These are phyloP conservation scores for Meloe dianella DNA, from an alignment of 2,888 invertebrate genomes.

Conservation along the genomic window DNA sequence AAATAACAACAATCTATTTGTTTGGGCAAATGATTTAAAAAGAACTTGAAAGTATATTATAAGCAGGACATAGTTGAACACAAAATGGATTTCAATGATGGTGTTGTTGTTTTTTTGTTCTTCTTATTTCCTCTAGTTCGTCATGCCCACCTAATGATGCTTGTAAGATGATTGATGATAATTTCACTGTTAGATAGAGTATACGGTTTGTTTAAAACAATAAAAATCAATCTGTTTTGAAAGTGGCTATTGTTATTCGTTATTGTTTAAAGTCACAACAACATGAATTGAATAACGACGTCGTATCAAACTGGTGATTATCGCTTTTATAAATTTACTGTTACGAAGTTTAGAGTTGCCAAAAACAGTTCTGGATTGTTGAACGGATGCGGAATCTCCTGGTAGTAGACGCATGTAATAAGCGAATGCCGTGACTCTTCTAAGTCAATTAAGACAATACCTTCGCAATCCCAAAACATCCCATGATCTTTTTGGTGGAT, in stretches of 20 bases:
- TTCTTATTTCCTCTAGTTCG: not conserved
- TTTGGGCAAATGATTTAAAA: not conserved
- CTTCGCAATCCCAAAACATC: no score
- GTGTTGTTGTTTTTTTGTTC: not conserved
- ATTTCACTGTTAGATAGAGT: conserved; percentile 29
- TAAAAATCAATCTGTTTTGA: conserved; percentile 7
- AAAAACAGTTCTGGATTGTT: not conserved
- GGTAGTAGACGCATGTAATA: no score
- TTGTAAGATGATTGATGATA: conserved; percentile 32
- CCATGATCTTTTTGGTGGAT: no score
- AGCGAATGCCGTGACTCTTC: no score
- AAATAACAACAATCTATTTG: not conserved
- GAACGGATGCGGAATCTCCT: no score
- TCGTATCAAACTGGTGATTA: not conserved
- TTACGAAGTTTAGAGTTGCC: no score
- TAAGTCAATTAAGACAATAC: no score
- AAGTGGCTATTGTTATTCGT: not conserved
- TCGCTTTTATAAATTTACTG: not conserved
- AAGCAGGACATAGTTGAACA: no score
- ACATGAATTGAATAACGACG: not conserved
- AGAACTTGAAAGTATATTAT: not conserved
- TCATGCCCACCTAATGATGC: conserved; percentile 25
- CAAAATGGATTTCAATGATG: not conserved
- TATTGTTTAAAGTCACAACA: not conserved
- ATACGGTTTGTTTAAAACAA: conserved; percentile 29